phyloP scores from a whole-genome alignment of 2,797 vertebrate genomes.

The Gastrophryne carolinensis region DNA sequence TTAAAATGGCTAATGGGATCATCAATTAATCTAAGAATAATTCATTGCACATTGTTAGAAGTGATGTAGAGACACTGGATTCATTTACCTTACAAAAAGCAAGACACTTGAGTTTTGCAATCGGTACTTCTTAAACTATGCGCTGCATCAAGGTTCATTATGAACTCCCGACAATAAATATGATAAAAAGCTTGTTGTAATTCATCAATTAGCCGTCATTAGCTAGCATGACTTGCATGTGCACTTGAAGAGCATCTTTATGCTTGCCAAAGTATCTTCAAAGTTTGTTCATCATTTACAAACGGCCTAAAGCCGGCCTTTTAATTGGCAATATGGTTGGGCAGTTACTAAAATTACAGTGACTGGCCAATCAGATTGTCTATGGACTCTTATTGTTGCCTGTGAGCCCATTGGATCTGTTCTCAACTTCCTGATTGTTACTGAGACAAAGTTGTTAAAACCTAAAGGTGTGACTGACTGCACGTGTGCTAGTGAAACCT shows the following conservation, averaged over 20 bases:
- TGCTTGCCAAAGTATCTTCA: conserved; percentile 2
- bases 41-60: conserved; percentile 39
- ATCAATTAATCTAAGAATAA: conserved; percentile 39
- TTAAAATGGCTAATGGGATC: conserved; percentile 35
- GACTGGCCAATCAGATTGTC: too few relatives aligned
- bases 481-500: too few relatives aligned
- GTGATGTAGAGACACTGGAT: conserved; percentile 35
- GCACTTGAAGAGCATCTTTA: conserved; percentile 1
- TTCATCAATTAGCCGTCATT: conserved; percentile 34
- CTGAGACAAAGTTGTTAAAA: too few relatives aligned
- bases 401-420: too few relatives aligned
- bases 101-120: conserved; percentile 16
- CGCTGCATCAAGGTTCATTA: conserved; percentile 43
- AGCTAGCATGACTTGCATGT: conserved; percentile 3
- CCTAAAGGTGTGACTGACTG: too few relatives aligned
- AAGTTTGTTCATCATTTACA: background rate
- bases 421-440: too few relatives aligned
- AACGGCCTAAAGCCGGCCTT: background rate
- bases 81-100: conserved; percentile 22
- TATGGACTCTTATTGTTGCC: too few relatives aligned
- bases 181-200: conserved; percentile 37
- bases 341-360: background rate
- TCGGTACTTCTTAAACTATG: background rate
- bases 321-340: background rate
- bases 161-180: conserved; percentile 27